phyloP scores from a whole-genome alignment of 2,888 invertebrate genomes.

The Nephrotoma flavescens region DNA sequence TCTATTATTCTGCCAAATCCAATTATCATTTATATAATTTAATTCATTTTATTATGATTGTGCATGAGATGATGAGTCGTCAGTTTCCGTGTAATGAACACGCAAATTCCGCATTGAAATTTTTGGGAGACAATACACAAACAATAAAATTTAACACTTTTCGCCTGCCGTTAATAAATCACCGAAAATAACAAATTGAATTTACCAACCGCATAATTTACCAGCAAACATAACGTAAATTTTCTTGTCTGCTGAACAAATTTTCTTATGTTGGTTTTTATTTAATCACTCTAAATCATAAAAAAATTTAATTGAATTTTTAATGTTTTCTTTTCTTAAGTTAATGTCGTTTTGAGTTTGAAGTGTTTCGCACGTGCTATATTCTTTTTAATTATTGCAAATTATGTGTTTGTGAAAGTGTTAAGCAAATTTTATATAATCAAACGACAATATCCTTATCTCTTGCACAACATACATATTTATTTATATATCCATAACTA shows the following conservation, averaged over 20 bases:
- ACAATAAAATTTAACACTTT: neutral
- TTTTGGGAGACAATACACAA: neutral
- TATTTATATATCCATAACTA: neutral
- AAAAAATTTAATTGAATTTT: neutral
- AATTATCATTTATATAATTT: too few species aligned
- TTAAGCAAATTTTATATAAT: neutral
- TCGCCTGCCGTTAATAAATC: neutral
- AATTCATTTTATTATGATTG: neutral
- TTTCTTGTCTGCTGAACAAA: neutral
- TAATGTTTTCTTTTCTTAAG: neutral
- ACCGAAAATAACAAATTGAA: neutral
- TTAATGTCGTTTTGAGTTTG: too few species aligned
- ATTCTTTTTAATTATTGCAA: neutral
- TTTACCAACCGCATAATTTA: neutral
- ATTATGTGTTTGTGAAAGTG: neutral
- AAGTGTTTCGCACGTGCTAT: neutral
- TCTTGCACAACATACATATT: neutral
- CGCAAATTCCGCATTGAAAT: neutral
- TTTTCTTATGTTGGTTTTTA: neutral
- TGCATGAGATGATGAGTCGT: neutral
- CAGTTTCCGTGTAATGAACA: neutral
- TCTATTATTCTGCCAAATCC: neutral
- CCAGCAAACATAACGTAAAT: neutral
- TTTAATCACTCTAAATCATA: neutral
- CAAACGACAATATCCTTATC: neutral